phyloP scores from a whole-genome alignment of 1,140 invertebrate species.

The Lerema accius region DNA sequence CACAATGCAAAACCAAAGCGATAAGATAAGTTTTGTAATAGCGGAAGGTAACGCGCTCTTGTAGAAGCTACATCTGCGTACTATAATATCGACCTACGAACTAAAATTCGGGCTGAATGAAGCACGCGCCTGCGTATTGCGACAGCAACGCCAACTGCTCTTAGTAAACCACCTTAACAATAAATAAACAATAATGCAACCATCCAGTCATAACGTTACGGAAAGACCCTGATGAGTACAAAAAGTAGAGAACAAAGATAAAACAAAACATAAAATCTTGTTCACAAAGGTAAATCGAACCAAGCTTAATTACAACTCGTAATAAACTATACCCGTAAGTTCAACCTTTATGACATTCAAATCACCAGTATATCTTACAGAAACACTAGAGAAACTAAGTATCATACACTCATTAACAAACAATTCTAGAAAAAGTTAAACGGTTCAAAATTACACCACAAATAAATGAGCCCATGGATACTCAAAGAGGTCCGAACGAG shows the following conservation, averaged over 20 bases:
- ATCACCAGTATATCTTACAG: not conserved
- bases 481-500: conserved; percentile 43
- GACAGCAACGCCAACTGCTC: not conserved
- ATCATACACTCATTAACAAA: not conserved
- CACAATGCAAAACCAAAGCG: not conserved
- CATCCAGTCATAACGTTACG: not conserved
- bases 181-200: not conserved
- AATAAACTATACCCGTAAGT: too few species aligned
- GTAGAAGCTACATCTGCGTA: not conserved
- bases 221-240: conserved; percentile 10
- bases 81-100: not conserved
- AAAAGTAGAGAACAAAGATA: not conserved
- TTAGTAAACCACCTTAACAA: not conserved
- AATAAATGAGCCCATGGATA: conserved; percentile 33
- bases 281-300: not conserved
- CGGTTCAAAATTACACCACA: not conserved
- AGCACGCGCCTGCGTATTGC: not conserved
- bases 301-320: too few species aligned
- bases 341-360: too few species aligned
- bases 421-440: conserved; percentile 4
- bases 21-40: not conserved
- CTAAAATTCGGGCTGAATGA: not conserved
- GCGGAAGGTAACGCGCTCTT: not conserved
- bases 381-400: not conserved
- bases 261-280: not conserved